Base-by-base conservation (phyloP, 92 coral and sea anemone genomes). In the Porites evermanni region DNA sequence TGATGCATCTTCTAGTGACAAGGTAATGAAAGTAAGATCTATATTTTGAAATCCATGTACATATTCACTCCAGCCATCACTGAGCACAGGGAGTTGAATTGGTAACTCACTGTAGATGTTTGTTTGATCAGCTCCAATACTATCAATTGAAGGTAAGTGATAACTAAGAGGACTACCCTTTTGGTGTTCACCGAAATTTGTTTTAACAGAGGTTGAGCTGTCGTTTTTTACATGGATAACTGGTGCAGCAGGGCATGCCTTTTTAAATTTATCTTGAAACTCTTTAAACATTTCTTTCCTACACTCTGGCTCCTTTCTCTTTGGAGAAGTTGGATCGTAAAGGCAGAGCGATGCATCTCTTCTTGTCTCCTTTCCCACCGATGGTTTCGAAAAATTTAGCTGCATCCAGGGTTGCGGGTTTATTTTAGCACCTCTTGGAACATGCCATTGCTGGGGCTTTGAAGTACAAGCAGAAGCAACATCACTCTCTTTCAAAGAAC, bases 61-160 rank as follows among this genome's bases (percentile, higher is more conserved):
- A 82, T 82, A 72, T 59, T 72, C 87, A 83, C 60, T 72, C 79
- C 79, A 83, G 71, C 59, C 78, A 71, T 69, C 70, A 83, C 79
- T 59, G 3, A 73, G 78, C 61, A 73, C 61, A n/a, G 78, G 78
- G 3, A 73, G 61, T 73, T 72, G 17, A 72, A 69, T 19, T 83
- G 79, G 87, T 70, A 82, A 71, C n/a, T n/a, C 54, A 23, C 79
- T 38, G 61, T 68, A 70, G 26, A 82, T 71, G 54, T 71, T 82
- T 53, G 78, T 53, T 82, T 70, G 79, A 53, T 53, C 12, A 52
- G 52, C 21, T 54, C 79, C 86, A 82, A 70, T 71, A 82, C 52
- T 70, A 70, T 56, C 58, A 58, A 53, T 67, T 68, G 85, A 81
- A 53, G 77, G 56, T 51, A 74, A 54, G 16, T 74, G 78, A n/a